A percentile compares a stretch with the other conserved stretches of the same genome.
Conservation (phyloP, 2,888 invertebrate genomes). For the Ochlodes sylvanus region DNA sequence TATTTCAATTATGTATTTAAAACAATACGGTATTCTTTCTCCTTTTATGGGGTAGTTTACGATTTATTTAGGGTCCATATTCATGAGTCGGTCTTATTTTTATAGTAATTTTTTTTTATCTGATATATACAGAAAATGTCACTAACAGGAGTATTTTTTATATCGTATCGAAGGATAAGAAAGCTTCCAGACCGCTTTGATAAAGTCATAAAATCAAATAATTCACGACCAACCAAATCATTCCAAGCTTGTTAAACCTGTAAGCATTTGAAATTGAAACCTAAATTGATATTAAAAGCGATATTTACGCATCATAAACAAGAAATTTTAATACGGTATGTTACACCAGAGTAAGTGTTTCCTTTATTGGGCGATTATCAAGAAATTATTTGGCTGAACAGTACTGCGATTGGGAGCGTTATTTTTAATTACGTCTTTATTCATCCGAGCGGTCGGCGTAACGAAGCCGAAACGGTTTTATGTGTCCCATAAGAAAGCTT, state of each 20-base stretch:
- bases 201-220: not conserved
- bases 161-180: not conserved
- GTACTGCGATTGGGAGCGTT: slow-evolving; percentile 49
- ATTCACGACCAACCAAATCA: not conserved
- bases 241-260: not conserved
- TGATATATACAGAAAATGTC: too few species aligned
- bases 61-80: too few species aligned
- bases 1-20: too few species aligned
- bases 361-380: slow-evolving; percentile 51
- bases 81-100: too few species aligned
- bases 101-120: too few species aligned
- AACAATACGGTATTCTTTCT: too few species aligned
- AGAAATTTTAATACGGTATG: slow-evolving; percentile 44
- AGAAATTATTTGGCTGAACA: slow-evolving; percentile 38
- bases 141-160: too few species aligned
- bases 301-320: slow-evolving; percentile 40
- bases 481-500: slow-evolving; percentile 63
- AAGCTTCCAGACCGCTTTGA: not conserved
- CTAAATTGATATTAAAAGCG: slow-evolving; percentile 31
- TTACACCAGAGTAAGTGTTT: slow-evolving; percentile 53
- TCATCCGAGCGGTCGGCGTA: slow-evolving; percentile 57
- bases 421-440: slow-evolving; percentile 68
- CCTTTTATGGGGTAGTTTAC: too few species aligned
- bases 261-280: slow-evolving; percentile 24
- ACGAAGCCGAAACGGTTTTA: slow-evolving; percentile 65